Conservation (phyloP, 2,888 invertebrate species). For the Penaeus monodon region DNA sequence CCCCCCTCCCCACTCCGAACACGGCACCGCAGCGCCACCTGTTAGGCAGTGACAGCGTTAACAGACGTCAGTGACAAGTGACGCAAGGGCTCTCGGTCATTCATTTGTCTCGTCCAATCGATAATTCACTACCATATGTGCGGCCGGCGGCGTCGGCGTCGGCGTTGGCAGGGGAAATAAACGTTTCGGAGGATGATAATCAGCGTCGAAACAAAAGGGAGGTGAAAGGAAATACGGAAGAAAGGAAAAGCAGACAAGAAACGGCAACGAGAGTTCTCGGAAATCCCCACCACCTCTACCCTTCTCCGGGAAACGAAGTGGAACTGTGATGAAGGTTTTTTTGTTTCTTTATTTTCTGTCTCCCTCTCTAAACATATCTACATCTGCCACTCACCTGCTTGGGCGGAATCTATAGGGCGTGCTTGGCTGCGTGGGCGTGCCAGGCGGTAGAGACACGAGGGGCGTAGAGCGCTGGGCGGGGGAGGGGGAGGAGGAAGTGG, state of each 20-base stretch:
- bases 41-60: neutral
- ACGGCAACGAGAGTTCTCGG: neutral
- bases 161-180: neutral
- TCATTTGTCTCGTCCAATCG: slow-evolving; percentile 35
- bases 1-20: too few species aligned
- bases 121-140: slow-evolving; percentile 55
- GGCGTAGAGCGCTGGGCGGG: slow-evolving; percentile 1
- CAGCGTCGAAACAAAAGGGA: neutral
- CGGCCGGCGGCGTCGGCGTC: neutral
- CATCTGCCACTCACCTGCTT: slow-evolving; percentile 36
- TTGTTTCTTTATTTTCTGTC: neutral
- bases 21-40: too few species aligned
- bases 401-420: slow-evolving; percentile 23
- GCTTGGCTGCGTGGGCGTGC: slow-evolving; percentile 33
- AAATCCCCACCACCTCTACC: too few species aligned
- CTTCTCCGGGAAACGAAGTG: neutral
- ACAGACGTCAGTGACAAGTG: slow-evolving; percentile 6
- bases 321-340: neutral
- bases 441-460: slow-evolving; percentile 11
- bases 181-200: neutral
- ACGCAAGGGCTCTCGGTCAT: slow-evolving; percentile 21
- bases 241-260: neutral
- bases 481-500: slow-evolving; percentile 27
- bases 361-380: neutral
- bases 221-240: neutral